A percentile compares a stretch with the other conserved stretches of the same genome.
Evolutionary conservation across 2,113 vertebrate genomes (phyloP).

Genomic region (Vireo altiloquus): DNA sequence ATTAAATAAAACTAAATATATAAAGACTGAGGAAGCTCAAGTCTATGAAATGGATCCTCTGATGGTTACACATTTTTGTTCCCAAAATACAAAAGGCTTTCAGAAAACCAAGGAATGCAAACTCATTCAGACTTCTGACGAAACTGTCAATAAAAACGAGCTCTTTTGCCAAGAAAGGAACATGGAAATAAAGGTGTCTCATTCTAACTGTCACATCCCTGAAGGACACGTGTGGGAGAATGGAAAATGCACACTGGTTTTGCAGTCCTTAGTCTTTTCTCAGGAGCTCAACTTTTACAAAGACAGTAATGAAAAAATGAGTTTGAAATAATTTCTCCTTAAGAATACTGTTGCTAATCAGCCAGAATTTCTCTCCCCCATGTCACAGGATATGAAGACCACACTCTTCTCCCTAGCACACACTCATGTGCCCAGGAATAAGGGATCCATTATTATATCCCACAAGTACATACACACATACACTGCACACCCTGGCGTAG

Average conservation of each 20-base stretch:
- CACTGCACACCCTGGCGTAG: neutral
- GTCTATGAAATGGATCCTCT: neutral
- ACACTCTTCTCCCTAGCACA: neutral
- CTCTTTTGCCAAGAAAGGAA: neutral
- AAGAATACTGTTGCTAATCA: neutral
- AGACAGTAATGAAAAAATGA: neutral
- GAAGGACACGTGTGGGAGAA: neutral
- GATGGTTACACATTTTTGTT: neutral
- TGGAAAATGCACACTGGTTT: fast-evolving
- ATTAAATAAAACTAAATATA: neutral
- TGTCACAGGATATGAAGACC: fast-evolving
- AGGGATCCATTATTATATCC: neutral
- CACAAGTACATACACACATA: neutral
- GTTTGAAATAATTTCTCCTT: neutral
- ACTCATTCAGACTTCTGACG: neutral
- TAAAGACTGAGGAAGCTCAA: neutral
- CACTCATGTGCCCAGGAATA: neutral
- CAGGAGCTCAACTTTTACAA: neutral
- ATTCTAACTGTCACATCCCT: neutral
- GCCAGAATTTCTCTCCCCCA: neutral
- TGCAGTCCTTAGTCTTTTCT: neutral
- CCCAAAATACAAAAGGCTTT: neutral
- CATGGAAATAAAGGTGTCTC: neutral
- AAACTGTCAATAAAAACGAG: neutral
- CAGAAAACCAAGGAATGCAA: neutral